Evolutionary conservation across 2,113 vertebrate genomes (phyloP).

Genomic region (Charina bottae): DNA sequence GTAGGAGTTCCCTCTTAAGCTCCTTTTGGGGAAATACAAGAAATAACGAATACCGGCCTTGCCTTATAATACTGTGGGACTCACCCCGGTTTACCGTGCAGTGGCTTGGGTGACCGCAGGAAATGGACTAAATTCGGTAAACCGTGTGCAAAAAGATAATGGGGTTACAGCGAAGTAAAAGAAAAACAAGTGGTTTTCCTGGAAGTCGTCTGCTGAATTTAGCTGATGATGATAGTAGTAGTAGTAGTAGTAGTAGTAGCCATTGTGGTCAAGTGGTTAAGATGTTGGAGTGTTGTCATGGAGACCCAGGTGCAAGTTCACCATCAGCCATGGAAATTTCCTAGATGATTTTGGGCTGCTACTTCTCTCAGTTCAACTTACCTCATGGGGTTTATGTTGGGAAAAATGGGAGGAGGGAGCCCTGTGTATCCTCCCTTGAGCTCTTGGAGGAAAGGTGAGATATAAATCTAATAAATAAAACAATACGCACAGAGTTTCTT

Average conservation of each 20-base stretch:
- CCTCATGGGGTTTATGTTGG: not conserved
- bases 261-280: not conserved
- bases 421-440: not conserved
- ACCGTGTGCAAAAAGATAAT: not conserved
- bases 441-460: not conserved
- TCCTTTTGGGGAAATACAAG: not conserved
- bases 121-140: not conserved
- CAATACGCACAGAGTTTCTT: not conserved
- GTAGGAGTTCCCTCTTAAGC: not conserved
- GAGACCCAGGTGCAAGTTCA: not conserved
- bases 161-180: not conserved
- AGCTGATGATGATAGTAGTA: not conserved
- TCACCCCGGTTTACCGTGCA: accelerated
- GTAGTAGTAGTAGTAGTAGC: not conserved
- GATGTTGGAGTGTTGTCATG: not conserved
- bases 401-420: not conserved
- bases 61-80: not conserved
- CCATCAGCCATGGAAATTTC: not conserved
- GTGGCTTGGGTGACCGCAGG: not conserved
- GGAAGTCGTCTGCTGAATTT: not conserved
- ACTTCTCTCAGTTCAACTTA: not conserved
- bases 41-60: not conserved
- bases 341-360: not conserved
- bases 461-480: not conserved
- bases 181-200: not conserved